These are phyloP conservation scores for Coptotermes formosanus DNA, from an alignment of 1,140 invertebrate species.

Conservation along the genomic window DNA sequence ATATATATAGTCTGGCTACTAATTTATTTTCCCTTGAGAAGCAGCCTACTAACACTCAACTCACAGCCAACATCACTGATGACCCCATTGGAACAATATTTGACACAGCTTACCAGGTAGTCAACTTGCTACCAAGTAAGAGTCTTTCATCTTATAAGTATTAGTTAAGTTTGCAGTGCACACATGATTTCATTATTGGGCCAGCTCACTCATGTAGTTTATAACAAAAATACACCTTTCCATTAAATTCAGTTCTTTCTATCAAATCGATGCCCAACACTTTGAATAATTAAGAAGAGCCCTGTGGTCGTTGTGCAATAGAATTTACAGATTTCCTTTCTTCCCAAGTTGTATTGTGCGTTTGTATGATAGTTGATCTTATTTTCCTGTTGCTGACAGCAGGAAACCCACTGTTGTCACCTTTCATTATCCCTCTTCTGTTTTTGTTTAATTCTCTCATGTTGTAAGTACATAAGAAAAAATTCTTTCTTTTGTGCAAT, in stretches of 20 bases:
- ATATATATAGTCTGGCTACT: not conserved
- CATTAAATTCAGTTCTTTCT: not conserved
- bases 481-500: not conserved
- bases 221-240: not conserved
- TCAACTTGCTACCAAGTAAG: not conserved
- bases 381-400: not conserved
- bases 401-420: not conserved
- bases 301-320: constrained; percentile 10
- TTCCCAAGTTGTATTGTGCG: not conserved
- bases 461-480: not conserved
- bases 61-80: constrained; percentile 14
- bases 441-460: not conserved
- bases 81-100: not conserved
- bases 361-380: not conserved
- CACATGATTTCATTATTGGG: not conserved
- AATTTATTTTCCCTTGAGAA: not conserved
- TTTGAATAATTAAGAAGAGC: not conserved
- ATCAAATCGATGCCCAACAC: not conserved
- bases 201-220: not conserved
- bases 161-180: not conserved
- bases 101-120: not conserved
- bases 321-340: not conserved
- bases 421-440: not conserved
- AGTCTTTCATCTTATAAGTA: not conserved
- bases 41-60: not conserved